Evolutionary conservation across 2,888 invertebrate genomes (phyloP), one percentile per base, ranked within the genome.

Genomic region (Meghimatium bilineatum): DNA sequence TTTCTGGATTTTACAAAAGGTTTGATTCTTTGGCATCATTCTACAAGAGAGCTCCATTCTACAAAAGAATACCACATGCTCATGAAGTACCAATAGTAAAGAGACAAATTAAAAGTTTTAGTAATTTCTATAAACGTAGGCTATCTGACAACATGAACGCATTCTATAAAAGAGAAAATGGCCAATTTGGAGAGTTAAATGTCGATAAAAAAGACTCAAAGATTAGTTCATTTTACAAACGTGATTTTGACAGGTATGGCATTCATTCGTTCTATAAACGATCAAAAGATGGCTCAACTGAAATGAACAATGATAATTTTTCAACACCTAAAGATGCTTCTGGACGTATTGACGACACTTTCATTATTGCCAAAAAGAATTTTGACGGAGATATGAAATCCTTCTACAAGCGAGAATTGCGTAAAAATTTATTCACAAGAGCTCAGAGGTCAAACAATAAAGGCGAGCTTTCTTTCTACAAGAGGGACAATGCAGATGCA

Each of bases 1-100:
- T 71, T 38, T 36, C 38, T 10, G 38, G 71, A 38, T 74, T 74
- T 34, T 74, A 74, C 49, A 74, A 74, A 49, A 74, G 49, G n/a
- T 12, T 29, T 17, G 26, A 6, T 14, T 74, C 72, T 17, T 49
- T 49, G 29, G 8, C 36, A 17, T 2, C 8, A 12, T 74, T 74
- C 5, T 49, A 74, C 49, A 74, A 74, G 49, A n/a, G 56, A 56
- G 56, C 56, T 8, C 56, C 56, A 23, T 56, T 56, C 17, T 56
- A 56, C 20, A 56, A 56, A 56, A 17, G 56, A 23, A 20, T 20
- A 56, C 3, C 56, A 56, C 20, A 17, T 23, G 23, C 26, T 17
- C 20, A 71, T 6, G 26, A 1, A 1, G 6, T 26, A 38, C 26
- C 71, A 38, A 38, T 38, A 23, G 20, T 17, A 26, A 36, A 56